Percentiles rank a stretch among this genome's conserved stretches.
Conservation (phyloP, 1,140 invertebrate species). For the Lethocerus indicus region DNA sequence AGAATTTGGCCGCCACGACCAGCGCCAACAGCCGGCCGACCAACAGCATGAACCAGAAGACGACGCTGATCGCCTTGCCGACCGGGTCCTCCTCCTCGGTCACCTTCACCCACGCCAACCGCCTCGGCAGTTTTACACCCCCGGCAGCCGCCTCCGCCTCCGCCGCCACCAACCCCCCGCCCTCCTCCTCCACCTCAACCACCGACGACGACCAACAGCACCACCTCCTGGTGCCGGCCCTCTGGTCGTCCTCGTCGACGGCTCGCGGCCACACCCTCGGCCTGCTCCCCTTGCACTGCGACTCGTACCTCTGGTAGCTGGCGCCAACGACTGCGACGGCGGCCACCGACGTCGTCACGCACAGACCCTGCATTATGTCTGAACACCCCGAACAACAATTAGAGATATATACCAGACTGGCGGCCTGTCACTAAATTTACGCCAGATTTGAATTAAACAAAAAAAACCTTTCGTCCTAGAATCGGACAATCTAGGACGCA, state of each 20-base stretch:
- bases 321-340: constrained; percentile 5
- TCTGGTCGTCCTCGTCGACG: neutral
- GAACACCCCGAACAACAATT: constrained; percentile 2
- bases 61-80: constrained; percentile 13
- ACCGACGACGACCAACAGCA: neutral
- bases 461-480: too few relatives aligned
- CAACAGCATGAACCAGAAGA: constrained; percentile 15
- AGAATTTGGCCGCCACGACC: constrained; percentile 7
- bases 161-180: neutral
- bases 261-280: constrained; percentile 9
- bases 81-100: constrained; percentile 13
- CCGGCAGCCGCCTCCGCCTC: neutral
- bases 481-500: too few relatives aligned
- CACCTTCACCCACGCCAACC: constrained; percentile 1
- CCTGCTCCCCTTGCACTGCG: constrained; percentile 14
- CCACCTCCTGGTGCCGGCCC: neutral
- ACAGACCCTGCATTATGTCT: constrained; percentile 11
- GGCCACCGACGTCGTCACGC: constrained; percentile 11
- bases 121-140: neutral
- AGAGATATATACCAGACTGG: neutral
- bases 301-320: constrained; percentile 15
- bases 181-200: neutral
- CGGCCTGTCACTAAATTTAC: neutral
- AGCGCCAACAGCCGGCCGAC: constrained; percentile 9
- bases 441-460: too few relatives aligned